phyloP scores from a whole-genome alignment of 1,140 invertebrate genomes.

The Metopolophium dirhodum region DNA sequence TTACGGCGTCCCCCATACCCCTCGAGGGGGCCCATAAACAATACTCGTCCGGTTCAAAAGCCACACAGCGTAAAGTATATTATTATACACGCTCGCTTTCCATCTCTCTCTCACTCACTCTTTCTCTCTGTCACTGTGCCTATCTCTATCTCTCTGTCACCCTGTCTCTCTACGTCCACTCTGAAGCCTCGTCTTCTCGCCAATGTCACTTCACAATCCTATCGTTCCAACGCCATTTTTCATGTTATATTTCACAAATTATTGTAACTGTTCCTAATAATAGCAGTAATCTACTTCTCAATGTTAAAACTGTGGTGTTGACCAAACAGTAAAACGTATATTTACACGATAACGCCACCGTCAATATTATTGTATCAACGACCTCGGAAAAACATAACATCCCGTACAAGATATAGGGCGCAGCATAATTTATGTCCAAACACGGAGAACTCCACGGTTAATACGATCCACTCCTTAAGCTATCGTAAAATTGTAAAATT shows the following conservation, averaged over 20 bases:
- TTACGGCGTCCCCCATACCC: not conserved
- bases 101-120: not conserved
- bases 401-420: too few relatives aligned
- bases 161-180: too few relatives aligned
- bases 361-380: too few relatives aligned
- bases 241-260: not conserved
- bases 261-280: not conserved
- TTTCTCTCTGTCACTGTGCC: too few relatives aligned
- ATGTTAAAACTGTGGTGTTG: too few relatives aligned
- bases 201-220: not conserved
- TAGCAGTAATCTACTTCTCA: not conserved
- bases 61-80: not conserved
- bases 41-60: conserved; percentile 42
- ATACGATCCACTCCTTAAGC: not conserved
- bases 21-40: conserved; percentile 1
- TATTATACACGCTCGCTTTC: not conserved
- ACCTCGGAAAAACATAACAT: too few relatives aligned
- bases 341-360: too few relatives aligned
- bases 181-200: too few relatives aligned
- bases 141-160: too few relatives aligned
- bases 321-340: not conserved
- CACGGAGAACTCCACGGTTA: not conserved
- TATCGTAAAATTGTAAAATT: not conserved
- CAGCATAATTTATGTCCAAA: not conserved
- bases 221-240: not conserved